Conservation (phyloP, 2,797 vertebrate species). For the Sardinella longiceps region DNA sequence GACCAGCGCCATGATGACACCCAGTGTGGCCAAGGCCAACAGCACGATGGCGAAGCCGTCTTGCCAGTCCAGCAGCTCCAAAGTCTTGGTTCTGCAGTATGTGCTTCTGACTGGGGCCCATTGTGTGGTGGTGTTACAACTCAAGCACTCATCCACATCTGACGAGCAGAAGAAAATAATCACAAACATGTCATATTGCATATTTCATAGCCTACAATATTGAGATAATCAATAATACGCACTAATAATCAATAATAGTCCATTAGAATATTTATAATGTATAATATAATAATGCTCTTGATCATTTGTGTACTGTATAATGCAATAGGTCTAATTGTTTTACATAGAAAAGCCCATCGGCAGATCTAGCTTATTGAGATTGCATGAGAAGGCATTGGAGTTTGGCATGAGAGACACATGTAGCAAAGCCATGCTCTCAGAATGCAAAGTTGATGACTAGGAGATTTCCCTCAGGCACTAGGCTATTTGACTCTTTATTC, state of each 20-base stretch:
- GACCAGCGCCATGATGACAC: constrained; percentile 73
- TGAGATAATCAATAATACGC: no score
- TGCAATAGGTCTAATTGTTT: not conserved
- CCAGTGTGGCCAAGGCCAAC: constrained; percentile 72
- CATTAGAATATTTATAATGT: no score
- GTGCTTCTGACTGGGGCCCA: constrained; percentile 80
- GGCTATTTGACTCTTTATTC: not conserved
- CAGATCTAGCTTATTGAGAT: not conserved
- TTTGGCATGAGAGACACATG: not conserved
- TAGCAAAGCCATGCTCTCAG: not conserved
- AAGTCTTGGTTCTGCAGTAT: constrained; percentile 71
- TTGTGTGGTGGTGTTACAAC: constrained; percentile 74
- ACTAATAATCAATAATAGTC: no score
- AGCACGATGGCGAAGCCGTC: constrained; percentile 82
- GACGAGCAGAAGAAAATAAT: constrained; percentile 45
- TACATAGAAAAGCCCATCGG: not conserved
- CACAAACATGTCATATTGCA: no score
- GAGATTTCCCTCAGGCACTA: not conserved
- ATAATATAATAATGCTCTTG: no score
- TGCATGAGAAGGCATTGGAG: not conserved
- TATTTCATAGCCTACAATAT: no score
- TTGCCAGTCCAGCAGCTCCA: constrained; percentile 79
- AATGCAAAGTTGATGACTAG: not conserved
- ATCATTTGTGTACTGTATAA: not conserved
- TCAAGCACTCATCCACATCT: constrained; percentile 85